Evolutionary conservation across 2,113 vertebrate genomes (phyloP).

Genomic region (Oryzias curvinotus): DNA sequence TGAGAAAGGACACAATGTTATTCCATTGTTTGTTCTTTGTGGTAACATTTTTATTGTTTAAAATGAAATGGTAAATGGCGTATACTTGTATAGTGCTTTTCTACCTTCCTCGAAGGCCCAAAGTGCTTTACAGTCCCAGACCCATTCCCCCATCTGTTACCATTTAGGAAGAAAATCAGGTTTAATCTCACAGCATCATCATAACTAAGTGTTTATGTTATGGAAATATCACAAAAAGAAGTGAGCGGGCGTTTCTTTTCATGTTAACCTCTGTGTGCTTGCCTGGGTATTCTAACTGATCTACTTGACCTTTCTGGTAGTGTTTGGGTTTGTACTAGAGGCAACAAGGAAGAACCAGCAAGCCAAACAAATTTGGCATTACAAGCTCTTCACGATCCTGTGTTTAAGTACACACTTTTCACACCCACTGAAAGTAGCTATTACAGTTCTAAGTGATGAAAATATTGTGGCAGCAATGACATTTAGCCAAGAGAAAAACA

Average conservation of each 20-base stretch:
- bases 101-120: too few species aligned
- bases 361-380: conserved; percentile 39
- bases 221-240: neutral
- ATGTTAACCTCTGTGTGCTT: neutral
- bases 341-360: conserved; percentile 5
- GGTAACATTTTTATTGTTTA: too few species aligned
- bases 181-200: too few species aligned
- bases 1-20: too few species aligned
- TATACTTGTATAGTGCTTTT: too few species aligned
- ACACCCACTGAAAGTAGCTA: conserved; percentile 9
- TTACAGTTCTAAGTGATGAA: conserved; percentile 37
- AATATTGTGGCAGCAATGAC: conserved; percentile 58
- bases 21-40: too few species aligned
- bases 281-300: conserved; percentile 18
- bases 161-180: too few species aligned
- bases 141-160: too few species aligned
- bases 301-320: conserved; percentile 53
- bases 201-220: neutral
- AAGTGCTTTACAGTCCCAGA: too few species aligned
- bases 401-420: neutral
- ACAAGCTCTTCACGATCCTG: conserved; percentile 25
- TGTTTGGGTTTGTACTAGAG: conserved; percentile 35
- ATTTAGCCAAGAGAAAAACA: conserved; percentile 47
- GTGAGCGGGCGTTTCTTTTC: neutral
- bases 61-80: too few species aligned